Evolutionary conservation across 2,797 vertebrate genomes (phyloP).

Genomic region (Macroramphosus scolopax): DNA sequence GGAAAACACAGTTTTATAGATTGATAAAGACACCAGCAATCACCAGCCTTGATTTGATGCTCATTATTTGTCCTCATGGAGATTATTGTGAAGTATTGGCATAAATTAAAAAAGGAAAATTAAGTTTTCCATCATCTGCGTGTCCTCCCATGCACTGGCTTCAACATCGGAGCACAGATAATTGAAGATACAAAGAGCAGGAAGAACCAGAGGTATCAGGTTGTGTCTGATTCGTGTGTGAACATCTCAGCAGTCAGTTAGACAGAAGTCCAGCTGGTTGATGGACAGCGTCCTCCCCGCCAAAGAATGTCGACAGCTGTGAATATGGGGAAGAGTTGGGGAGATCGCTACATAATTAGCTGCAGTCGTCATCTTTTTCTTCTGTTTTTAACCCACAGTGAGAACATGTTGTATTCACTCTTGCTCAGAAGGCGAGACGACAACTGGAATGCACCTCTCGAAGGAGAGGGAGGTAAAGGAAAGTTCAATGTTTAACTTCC

Average conservation of each 20-base stretch:
- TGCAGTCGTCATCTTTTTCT: too few relatives aligned
- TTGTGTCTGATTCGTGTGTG: neutral
- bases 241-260: slow-evolving; percentile 35
- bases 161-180: slow-evolving; percentile 1
- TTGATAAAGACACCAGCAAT: too few relatives aligned
- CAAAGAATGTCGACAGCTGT: slow-evolving; percentile 18
- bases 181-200: slow-evolving; percentile 43
- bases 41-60: neutral
- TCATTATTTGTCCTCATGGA: neutral
- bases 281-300: slow-evolving; percentile 15
- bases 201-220: slow-evolving; percentile 9
- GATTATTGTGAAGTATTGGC: neutral
- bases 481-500: too few relatives aligned
- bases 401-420: too few relatives aligned
- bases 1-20: too few relatives aligned
- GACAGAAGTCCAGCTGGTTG: slow-evolving; percentile 21
- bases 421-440: too few relatives aligned
- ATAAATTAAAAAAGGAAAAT: slow-evolving; percentile 7
- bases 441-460: too few relatives aligned
- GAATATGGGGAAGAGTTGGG: slow-evolving; percentile 10
- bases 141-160: slow-evolving; percentile 6
- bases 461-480: too few relatives aligned
- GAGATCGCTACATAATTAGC: too few relatives aligned
- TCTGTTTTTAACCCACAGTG: too few relatives aligned
- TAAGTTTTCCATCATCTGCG: slow-evolving; percentile 6